Base-by-base conservation (phyloP, 2,888 invertebrate species). In the Nysson spinosus region DNA sequence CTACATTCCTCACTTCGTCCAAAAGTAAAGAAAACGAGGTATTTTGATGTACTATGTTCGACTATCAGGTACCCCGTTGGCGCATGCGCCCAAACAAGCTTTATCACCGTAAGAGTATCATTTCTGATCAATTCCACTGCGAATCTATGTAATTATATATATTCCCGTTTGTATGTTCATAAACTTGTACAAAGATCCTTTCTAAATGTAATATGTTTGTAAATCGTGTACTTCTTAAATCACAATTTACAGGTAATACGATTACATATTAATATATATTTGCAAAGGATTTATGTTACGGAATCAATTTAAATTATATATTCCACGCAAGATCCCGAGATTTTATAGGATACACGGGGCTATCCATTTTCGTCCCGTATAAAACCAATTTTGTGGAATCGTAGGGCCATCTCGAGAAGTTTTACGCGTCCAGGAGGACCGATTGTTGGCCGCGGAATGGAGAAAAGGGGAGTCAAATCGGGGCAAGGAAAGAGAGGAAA, bases 371-470 rank as follows among this genome's bases (percentile, higher is more conserved):
- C 72, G 44, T 44, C 61, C 58, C n/a, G n/a, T n/a, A 44, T 52
- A 64, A 72, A 72, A 62, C 64, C 77, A 71, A 76, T 77, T 77
- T 60, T 63, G 43, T 47, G 39, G 55, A 37, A 68, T 64, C 66
- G 61, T 57, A 67, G 50, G 72, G 66, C 39, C 62, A 47, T 49
- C 62, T 55, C 55, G 56, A 69, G 71, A 63, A 76, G 68, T 79
- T 80, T 80, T 77, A 80, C 80, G 78, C 69, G 77, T 75, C 83
- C 85, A 71, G 65, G 69, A 79, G 84, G 85, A 80, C 65, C 83
- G 75, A 83, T 84, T 79, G 77, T 77, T 81, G 67, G 72, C 57
- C 63, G 39, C 51, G 52, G 37, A 46, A 42, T 47, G 54, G 49
- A 46, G 42, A 37, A 35, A 19, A 34, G 34, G 43, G n/a, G 17